phyloP scores from a whole-genome alignment of 2,888 invertebrate genomes.

The Pardosa pseudoannulata region DNA sequence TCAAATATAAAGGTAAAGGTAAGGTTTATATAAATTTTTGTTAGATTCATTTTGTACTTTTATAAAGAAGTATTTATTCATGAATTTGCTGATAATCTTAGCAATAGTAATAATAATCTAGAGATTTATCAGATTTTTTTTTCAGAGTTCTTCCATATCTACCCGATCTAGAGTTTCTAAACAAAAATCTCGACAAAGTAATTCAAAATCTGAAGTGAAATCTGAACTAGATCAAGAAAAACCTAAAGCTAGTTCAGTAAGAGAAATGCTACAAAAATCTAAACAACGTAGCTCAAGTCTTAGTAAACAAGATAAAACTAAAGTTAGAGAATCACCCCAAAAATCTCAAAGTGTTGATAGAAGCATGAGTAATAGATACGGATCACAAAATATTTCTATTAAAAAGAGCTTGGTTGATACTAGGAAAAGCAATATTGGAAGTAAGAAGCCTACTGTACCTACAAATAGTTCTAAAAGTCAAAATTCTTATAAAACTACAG shows the following conservation, averaged over 20 bases:
- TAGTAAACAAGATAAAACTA: constrained; percentile 3
- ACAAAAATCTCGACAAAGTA: constrained; percentile 1
- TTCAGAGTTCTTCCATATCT: neutral
- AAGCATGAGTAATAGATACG: neutral
- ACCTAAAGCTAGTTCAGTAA: constrained; percentile 11
- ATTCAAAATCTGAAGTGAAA: constrained; percentile 2
- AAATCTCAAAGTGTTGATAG: constrained; percentile 56
- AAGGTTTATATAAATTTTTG: too few relatives aligned
- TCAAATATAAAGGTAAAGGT: too few relatives aligned
- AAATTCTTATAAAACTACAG: neutral
- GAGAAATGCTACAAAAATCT: constrained; percentile 15
- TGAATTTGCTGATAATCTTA: too few relatives aligned
- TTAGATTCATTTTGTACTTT: too few relatives aligned
- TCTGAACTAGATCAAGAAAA: constrained; percentile 23
- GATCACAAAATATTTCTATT: neutral
- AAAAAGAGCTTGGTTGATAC: neutral
- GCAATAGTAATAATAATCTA: too few relatives aligned
- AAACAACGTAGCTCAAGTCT: constrained; percentile 41
- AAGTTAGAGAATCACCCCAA: constrained; percentile 39
- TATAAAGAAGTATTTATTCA: too few relatives aligned
- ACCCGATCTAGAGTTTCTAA: neutral
- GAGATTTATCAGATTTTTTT: too few relatives aligned
- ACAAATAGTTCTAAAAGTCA: neutral
- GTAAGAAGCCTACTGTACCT: neutral
- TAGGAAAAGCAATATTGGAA: neutral